phyloP scores from a whole-genome alignment of 2,113 vertebrate genomes.

The Oreochromis tanganicae region DNA sequence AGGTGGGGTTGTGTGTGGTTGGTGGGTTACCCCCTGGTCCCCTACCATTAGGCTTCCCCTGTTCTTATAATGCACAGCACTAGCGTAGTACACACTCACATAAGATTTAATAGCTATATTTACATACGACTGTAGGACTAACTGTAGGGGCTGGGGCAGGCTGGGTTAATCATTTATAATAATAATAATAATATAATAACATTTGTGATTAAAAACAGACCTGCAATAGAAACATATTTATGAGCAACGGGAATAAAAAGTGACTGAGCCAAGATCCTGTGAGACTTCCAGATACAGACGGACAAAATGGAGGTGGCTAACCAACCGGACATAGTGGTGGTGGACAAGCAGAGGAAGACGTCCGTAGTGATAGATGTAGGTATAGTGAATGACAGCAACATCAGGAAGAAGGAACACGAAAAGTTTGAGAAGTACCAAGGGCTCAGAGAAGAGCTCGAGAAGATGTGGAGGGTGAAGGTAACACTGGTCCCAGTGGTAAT shows the following conservation, averaged over 20 bases:
- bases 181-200: not conserved
- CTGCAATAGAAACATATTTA: not conserved
- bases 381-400: not conserved
- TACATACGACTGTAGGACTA: not conserved
- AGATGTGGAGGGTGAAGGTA: not conserved
- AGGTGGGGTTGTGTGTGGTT: not conserved
- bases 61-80: not conserved
- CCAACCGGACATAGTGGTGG: not conserved
- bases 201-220: not conserved
- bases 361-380: fast-evolving
- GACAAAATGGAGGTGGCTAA: not conserved
- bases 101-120: not conserved
- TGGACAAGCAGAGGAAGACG: fast-evolving
- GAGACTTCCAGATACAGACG: fast-evolving
- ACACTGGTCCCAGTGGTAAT: not conserved
- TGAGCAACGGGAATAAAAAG: not conserved
- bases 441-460: not conserved
- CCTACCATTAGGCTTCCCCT: not conserved
- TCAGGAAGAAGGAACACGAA: not conserved
- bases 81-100: not conserved
- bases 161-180: not conserved
- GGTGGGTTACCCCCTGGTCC: not conserved
- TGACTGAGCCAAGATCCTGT: too few species aligned
- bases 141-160: not conserved
- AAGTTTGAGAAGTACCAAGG: not conserved